Conservation (phyloP, 1,140 invertebrate species). For the Thaumatotibia leucotreta region DNA sequence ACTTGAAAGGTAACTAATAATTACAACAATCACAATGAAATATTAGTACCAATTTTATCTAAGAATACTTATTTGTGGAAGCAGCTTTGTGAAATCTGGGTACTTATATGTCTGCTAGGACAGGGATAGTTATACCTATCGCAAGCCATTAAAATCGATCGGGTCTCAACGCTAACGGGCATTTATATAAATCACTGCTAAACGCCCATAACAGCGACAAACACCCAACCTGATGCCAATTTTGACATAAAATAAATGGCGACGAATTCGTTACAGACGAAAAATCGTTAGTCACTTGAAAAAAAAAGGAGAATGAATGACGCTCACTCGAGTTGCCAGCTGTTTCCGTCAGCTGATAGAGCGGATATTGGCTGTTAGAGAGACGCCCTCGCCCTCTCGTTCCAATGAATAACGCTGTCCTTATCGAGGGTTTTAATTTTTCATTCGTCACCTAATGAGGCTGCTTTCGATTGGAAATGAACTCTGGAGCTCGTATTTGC, state of each 20-base stretch:
- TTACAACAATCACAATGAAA: too few species aligned
- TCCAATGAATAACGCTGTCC: constrained; percentile 21
- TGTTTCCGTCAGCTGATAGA: constrained; percentile 49
- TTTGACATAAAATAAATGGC: constrained; percentile 25
- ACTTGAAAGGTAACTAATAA: too few species aligned
- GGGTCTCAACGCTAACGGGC: neutral
- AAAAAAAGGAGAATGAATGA: constrained; percentile 35
- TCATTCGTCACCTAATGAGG: constrained; percentile 31
- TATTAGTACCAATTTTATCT: too few species aligned
- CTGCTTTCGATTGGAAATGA: neutral
- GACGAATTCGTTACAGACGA: constrained; percentile 31
- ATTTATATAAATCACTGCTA: neutral
- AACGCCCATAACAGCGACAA: constrained; percentile 1
- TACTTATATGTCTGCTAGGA: neutral
- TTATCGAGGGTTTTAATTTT: constrained; percentile 37
- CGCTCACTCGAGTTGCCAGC: constrained; percentile 40
- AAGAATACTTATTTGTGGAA: too few species aligned
- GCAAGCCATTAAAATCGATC: neutral
- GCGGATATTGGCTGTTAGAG: constrained; percentile 50
- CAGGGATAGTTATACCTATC: neutral
- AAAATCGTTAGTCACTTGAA: constrained; percentile 30
- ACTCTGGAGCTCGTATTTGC: neutral
- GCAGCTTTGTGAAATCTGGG: neutral
- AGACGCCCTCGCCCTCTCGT: constrained; percentile 26
- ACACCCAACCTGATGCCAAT: constrained; percentile 10